Evolutionary conservation across 2,113 vertebrate genomes (phyloP).

Genomic region (Leptosomus discolor): DNA sequence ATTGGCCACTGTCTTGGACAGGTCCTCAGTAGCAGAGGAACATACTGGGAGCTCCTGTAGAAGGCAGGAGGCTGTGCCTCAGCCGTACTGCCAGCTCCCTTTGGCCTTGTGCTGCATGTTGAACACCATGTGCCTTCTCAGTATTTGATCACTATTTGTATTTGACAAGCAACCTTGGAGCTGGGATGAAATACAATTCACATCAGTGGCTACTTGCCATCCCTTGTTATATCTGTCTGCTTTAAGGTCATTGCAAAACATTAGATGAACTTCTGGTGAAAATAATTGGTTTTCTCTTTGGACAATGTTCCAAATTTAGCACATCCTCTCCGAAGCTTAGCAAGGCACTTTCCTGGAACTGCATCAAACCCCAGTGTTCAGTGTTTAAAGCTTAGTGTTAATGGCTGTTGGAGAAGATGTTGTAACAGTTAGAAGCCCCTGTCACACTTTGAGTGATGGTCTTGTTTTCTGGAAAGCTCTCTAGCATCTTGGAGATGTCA

Average conservation of each 20-base stretch:
- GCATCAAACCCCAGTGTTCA: neutral
- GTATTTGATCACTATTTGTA: neutral
- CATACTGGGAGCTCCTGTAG: neutral
- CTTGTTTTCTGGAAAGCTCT: slow-evolving; percentile 49
- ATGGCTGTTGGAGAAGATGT: slow-evolving; percentile 22
- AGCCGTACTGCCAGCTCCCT: neutral
- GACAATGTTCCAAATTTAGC: slow-evolving; percentile 26
- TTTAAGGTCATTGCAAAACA: slow-evolving; percentile 14
- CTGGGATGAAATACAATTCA: neutral
- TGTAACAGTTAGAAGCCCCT: slow-evolving; percentile 21
- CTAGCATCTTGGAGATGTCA: slow-evolving; percentile 45
- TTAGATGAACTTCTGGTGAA: slow-evolving; percentile 1
- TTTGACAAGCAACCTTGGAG: neutral
- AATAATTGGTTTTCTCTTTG: slow-evolving; percentile 26
- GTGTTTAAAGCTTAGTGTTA: neutral
- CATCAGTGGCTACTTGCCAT: neutral
- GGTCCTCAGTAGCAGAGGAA: neutral
- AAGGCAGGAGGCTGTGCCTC: neutral
- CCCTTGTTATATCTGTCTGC: neutral
- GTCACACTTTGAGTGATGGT: slow-evolving; percentile 49
- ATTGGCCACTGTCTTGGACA: neutral
- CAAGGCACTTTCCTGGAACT: slow-evolving; percentile 32
- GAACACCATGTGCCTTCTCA: neutral
- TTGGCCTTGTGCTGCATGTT: neutral
- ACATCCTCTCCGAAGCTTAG: neutral